Base-by-base conservation (phyloP, 2,113 vertebrate genomes). In the Motacilla tschutschensis region DNA sequence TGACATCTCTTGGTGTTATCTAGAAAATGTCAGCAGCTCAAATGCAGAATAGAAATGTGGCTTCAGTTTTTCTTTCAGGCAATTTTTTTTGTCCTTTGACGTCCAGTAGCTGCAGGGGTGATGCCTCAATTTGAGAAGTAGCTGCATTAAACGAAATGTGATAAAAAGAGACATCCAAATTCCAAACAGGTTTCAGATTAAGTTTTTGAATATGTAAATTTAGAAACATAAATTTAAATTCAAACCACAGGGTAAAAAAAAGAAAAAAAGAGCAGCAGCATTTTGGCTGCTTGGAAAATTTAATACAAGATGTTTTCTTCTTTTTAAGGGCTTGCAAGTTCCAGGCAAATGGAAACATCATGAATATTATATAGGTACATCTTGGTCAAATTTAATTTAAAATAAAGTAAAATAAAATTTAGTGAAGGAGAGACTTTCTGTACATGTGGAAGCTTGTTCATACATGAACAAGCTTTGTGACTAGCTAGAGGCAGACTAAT, bases 21-120 rank as follows among this genome's bases (percentile, higher is more conserved):
- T 79, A 91, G 94, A 96, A 88, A 94, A 93, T 92, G 77, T 90
- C 91, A 94, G 88, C 94, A 95, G 44, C 87, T 93, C 19, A 93
- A 95, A 92, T 70, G 71, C 79, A 88, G 79, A 80, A 65, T 67
- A 84, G 64, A 90, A 90, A 91, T 78, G 58, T 86, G 88, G 76
- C 60, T 91, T 92, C 66, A 51, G 54, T 89, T 87, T 85, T 94
- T 89, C 54, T 83, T 83, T 67, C 47, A 75, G 71, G 70, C 53
- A 92, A 85, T 79, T 91, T 80, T 59, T 91, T 93, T 65, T 77
- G 92, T 89, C 71, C 89, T 93, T 92, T 78, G 69, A 95, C 88
- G 73, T 86, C 48, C 78, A 79, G 73, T 90, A 88, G 92, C 71
- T 92, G 70, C 57, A 60, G 73, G 90, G 91, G 74, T 88, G 60